Conservation (phyloP, 2,113 vertebrate genomes). For the Symphodus melops region DNA sequence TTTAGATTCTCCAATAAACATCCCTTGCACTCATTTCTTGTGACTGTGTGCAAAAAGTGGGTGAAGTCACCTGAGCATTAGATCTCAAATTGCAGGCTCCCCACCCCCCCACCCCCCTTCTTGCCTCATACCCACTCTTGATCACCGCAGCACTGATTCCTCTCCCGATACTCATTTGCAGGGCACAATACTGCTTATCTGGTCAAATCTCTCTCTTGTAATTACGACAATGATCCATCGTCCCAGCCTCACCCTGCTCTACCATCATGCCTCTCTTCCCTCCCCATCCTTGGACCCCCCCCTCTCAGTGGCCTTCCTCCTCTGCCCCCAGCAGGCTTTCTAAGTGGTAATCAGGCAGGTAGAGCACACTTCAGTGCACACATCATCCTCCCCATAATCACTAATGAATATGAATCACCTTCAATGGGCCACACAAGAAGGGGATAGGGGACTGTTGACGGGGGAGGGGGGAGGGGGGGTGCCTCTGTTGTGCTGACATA, state of each 20-base stretch:
- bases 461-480: conserved; percentile 24
- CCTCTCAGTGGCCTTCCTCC: conserved; percentile 42
- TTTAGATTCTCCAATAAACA: not conserved
- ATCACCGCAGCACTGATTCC: conserved; percentile 60
- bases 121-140: conserved; percentile 44
- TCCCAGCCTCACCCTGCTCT: conserved; percentile 36
- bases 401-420: conserved; percentile 85
- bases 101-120: conserved; percentile 43
- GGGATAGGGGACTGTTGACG: conserved; percentile 43
- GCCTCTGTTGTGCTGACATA: conserved; percentile 69
- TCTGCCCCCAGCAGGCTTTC: conserved; percentile 56
- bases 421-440: conserved; percentile 74
- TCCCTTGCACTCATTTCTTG: conserved; percentile 10
- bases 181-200: conserved; percentile 77
- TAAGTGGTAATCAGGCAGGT: conserved; percentile 84
- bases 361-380: conserved; percentile 80
- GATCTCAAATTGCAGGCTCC: conserved; percentile 49
- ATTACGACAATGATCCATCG: conserved; percentile 73
- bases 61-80: conserved; percentile 36
- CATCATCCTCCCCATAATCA: conserved; percentile 75
- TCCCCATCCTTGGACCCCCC: conserved; percentile 44
- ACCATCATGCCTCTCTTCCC: conserved; percentile 54
- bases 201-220: conserved; percentile 76
- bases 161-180: conserved; percentile 70
- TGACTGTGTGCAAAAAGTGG: conserved; percentile 17